phyloP scores from a whole-genome alignment of 2,888 invertebrate species.

The Plusia festucae region DNA sequence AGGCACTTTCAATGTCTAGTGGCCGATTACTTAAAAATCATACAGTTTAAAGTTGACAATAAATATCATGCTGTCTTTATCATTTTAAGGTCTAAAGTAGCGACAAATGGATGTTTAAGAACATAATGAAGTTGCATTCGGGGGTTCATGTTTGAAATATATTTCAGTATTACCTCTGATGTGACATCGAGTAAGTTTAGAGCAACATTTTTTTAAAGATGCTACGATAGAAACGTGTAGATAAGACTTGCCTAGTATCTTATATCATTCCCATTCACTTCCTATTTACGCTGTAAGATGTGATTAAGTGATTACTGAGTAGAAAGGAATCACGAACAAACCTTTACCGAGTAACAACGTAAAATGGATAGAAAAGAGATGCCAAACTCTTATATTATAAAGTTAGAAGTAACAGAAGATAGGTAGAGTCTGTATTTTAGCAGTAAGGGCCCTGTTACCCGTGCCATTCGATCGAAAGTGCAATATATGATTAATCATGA shows the following conservation, averaged over 20 bases:
- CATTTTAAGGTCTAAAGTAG: too few species aligned
- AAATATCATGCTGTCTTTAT: too few species aligned
- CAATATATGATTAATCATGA: not conserved
- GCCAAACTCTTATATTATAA: too few species aligned
- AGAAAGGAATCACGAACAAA: constrained; percentile 25
- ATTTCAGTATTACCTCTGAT: too few species aligned
- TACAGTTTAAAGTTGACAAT: too few species aligned
- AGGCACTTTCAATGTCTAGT: too few species aligned
- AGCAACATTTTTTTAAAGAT: not conserved
- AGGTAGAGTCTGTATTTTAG: not conserved
- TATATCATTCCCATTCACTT: constrained; percentile 41
- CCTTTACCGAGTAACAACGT: not conserved
- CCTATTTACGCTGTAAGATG: constrained; percentile 31
- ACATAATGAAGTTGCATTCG: too few species aligned
- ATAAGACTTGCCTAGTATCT: constrained; percentile 13
- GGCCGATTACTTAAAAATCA: too few species aligned
- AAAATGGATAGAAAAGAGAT: not conserved
- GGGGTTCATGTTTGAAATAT: too few species aligned
- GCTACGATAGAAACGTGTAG: not conserved
- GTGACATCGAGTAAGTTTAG: too few species aligned
- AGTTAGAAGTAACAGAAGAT: not conserved
- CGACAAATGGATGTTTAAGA: too few species aligned
- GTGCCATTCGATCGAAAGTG: not conserved
- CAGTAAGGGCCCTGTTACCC: too few species aligned
- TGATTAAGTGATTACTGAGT: constrained; percentile 26